Base-by-base conservation (phyloP, 2,888 invertebrate species). In the Drosophila aldrichi region DNA sequence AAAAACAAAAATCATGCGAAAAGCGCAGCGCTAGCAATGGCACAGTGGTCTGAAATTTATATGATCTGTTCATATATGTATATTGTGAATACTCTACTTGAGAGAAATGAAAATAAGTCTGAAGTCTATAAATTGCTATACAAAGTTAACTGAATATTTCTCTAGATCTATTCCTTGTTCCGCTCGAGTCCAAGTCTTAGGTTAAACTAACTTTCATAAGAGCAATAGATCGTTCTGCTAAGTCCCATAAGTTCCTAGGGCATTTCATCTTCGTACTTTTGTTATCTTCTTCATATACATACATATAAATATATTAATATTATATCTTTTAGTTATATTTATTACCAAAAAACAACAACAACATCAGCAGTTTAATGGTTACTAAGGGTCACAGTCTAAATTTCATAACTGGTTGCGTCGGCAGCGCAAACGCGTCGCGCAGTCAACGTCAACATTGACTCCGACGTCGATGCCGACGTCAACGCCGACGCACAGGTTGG, bases 401-500 rank as follows among this genome's bases (percentile, higher is more conserved):
- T 66, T 73, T 77, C 48, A 20, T 61, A 74, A 66, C 61, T 54
- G 56, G 34, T 56, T 40, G 34, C 22, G 49, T 49, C 20, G 36
- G 43, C 73, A 58, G 49, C 70, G 57, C 44, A 34, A 32, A 34
- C 14, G 49, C 49, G 44, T 16, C 52, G 57, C 57, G 46, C 36
- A 38, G 36, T n/a, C 34, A 32, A 16, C 25, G 43, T 12, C 32
- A 36, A 46, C 56, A 58, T 38, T 36, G 55, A 14, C 64, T 46
- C 6, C 44, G 67, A 29, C 52, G 51, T 12, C 44, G 56, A 10
- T 54, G 52, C 3, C 32, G 40, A 20, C 51, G 69, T 41, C 43
- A 32, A 63, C 76, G 75, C 69, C 81, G 82, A 77, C 82, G 79
- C 79, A 70, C 75, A 75, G 80, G 77, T 80, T 70, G 76, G 20